A percentile compares a stretch with the other conserved stretches of the same genome.
Evolutionary conservation across 2,113 vertebrate genomes (phyloP).

Genomic region (Gavia stellata): DNA sequence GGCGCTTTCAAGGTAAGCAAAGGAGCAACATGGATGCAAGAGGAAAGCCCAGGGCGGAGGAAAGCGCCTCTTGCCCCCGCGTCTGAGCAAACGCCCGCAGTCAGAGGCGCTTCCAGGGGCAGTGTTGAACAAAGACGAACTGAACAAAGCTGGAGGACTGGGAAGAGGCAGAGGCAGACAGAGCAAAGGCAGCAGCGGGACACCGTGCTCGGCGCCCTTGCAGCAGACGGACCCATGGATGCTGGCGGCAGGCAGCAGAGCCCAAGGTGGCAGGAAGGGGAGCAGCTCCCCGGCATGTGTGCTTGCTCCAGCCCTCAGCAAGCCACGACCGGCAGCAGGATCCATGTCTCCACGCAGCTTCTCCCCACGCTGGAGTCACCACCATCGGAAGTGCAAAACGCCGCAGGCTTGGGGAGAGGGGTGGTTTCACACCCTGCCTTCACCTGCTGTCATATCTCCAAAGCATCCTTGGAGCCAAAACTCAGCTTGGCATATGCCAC

Average conservation of each 20-base stretch:
- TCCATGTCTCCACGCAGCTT: rapidly evolving
- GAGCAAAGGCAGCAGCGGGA: background rate
- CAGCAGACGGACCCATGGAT: background rate
- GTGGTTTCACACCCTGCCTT: background rate
- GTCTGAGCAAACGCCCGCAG: background rate
- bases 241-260: background rate
- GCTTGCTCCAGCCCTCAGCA: background rate
- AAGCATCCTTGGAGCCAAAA: background rate
- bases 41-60: background rate
- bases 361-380: background rate
- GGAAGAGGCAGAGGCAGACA: background rate
- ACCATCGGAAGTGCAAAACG: rapidly evolving
- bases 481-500: rapidly evolving
- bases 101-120: background rate
- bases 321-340: background rate
- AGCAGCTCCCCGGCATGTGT: rapidly evolving
- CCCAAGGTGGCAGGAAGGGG: background rate
- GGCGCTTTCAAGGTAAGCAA: background rate
- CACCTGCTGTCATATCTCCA: background rate
- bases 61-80: rapidly evolving
- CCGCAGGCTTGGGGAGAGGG: background rate
- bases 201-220: rapidly evolving
- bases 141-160: conserved; percentile 38
- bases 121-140: background rate
- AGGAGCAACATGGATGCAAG: background rate